These are phyloP conservation scores for Enchytraeus crypticus DNA, from an alignment of 2,888 invertebrate species.

Conservation along the genomic window DNA sequence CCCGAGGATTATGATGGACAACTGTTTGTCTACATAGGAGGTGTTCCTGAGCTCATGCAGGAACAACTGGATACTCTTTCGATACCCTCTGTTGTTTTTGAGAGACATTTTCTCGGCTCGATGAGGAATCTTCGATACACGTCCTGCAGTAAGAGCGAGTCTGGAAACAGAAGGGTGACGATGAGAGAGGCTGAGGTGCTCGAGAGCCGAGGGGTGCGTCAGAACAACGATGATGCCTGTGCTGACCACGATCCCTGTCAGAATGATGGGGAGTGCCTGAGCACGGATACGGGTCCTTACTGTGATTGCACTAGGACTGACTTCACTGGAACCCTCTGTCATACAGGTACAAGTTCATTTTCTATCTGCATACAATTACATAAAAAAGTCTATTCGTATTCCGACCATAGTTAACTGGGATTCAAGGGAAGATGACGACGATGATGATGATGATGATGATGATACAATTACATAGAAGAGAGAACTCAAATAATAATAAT, in stretches of 20 bases:
- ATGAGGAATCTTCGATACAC: background rate
- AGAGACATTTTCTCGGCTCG: background rate
- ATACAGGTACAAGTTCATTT: constrained; percentile 3
- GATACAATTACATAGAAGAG: too few relatives aligned
- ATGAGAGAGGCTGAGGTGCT: background rate
- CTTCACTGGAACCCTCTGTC: constrained; percentile 19
- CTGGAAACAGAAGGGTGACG: too few relatives aligned
- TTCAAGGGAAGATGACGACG: too few relatives aligned
- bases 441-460: too few relatives aligned
- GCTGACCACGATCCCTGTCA: constrained; percentile 5
- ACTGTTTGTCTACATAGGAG: background rate
- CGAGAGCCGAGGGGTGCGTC: constrained; percentile 1
- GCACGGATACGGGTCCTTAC: constrained; percentile 5
- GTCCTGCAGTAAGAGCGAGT: background rate
- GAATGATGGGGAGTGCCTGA: constrained; percentile 3
- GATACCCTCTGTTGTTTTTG: background rate
- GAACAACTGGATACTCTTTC: background rate
- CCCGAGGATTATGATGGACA: too few relatives aligned
- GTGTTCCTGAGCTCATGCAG: background rate
- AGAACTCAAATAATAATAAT: too few relatives aligned
- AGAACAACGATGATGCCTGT: constrained; percentile 2
- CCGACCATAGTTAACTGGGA: too few relatives aligned
- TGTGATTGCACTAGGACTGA: constrained; percentile 8
- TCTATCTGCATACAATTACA: background rate
- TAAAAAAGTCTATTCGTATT: background rate